Conservation (phyloP, 2,797 vertebrate genomes). For the Artibeus lituratus region DNA sequence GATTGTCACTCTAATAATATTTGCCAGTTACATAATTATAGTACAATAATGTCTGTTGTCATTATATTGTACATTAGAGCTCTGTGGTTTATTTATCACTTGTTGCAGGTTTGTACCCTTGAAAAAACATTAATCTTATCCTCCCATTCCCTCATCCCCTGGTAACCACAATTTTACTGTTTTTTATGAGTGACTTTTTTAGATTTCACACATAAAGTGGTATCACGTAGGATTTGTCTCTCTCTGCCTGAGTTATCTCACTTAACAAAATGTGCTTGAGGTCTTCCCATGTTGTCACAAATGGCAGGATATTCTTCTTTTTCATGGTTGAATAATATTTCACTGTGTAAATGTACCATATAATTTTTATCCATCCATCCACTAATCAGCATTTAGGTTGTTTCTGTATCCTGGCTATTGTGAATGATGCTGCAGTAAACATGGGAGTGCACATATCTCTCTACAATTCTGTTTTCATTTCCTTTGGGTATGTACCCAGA, state of each 20-base stretch:
- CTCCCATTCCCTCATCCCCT: accelerated
- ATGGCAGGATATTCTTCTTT: neutral
- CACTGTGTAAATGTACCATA: neutral
- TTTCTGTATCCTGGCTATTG: neutral
- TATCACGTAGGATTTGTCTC: neutral
- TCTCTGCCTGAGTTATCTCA: neutral
- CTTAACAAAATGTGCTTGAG: neutral
- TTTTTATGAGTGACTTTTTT: neutral
- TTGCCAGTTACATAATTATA: neutral
- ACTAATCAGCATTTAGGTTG: neutral
- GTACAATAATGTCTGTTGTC: neutral
- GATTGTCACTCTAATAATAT: neutral
- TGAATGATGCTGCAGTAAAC: neutral
- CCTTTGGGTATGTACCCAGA: neutral
- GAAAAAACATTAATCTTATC: neutral
- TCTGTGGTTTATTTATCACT: neutral
- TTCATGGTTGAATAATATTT: neutral
- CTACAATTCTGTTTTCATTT: neutral
- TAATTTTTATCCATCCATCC: neutral
- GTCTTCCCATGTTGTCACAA: neutral
- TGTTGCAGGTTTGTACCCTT: neutral
- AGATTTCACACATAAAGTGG: neutral
- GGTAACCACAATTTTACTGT: neutral
- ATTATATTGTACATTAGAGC: neutral
- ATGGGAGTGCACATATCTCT: neutral